phyloP scores from a whole-genome alignment of 2,113 vertebrate species.

The Nycticebus coucang region DNA sequence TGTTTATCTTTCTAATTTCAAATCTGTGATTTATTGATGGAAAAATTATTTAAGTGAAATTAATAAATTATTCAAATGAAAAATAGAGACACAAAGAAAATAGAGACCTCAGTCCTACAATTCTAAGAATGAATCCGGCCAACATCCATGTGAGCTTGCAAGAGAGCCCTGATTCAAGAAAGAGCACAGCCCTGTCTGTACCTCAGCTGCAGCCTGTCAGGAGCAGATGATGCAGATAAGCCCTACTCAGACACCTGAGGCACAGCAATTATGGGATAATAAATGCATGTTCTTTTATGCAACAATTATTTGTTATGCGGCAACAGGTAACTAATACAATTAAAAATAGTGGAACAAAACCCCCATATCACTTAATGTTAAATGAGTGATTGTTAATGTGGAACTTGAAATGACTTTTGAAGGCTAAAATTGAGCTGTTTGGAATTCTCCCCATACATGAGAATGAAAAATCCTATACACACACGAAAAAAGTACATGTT shows the following conservation, averaged over 20 bases:
- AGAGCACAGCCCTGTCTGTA: neutral
- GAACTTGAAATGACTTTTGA: slow-evolving; percentile 11
- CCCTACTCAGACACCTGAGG: neutral
- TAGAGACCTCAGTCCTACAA: neutral
- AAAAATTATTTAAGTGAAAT: neutral
- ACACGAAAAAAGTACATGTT: neutral
- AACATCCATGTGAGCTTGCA: neutral
- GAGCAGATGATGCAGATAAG: neutral
- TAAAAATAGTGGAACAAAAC: slow-evolving; percentile 12
- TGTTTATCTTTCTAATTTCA: neutral
- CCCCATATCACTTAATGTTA: neutral
- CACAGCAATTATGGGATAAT: neutral
- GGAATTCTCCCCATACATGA: neutral
- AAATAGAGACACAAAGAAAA: neutral
- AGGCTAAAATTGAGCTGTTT: neutral
- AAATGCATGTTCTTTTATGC: neutral
- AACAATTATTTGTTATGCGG: neutral
- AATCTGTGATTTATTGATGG: neutral
- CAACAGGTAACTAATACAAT: neutral
- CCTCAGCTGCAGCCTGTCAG: neutral
- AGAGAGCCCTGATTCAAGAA: neutral
- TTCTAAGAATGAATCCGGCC: neutral
- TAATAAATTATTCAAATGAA: neutral
- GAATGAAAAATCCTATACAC: neutral
- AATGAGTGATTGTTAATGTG: neutral